These are phyloP conservation scores for Chondrilla cf. caribensis DNA, from an alignment of 37 sponge, comb jelly and placozoan species.

Conservation along the genomic window DNA sequence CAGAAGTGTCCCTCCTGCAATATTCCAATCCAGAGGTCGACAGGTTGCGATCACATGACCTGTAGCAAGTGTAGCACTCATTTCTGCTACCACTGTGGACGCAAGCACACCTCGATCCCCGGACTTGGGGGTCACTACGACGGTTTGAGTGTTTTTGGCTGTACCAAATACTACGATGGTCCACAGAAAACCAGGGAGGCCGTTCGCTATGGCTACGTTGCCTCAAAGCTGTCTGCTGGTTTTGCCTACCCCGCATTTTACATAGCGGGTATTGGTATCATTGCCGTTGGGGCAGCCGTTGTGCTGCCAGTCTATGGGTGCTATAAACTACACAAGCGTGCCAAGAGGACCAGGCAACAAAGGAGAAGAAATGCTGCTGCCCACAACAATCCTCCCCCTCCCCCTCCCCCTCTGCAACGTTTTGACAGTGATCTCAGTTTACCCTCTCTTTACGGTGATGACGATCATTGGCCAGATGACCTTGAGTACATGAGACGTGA, in stretches of 20 bases:
- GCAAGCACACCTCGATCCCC: not conserved
- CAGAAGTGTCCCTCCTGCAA: constrained; percentile 44
- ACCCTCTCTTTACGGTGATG: too few species aligned
- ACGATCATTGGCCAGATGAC: too few species aligned
- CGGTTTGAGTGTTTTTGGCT: constrained; percentile 19
- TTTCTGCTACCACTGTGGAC: constrained; percentile 49
- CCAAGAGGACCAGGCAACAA: not conserved
- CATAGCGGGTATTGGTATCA: constrained; percentile 6
- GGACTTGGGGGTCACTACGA: constrained; percentile 33
- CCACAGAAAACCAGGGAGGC: not conserved
- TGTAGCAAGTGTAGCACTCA: constrained; percentile 28
- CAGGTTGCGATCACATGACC: constrained; percentile 49
- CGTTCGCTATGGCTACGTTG: constrained; percentile 18
- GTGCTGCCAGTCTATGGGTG: constrained; percentile 51
- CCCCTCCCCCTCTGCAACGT: too few species aligned
- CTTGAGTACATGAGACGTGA: too few species aligned
- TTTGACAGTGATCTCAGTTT: too few species aligned
- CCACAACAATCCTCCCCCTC: too few species aligned
- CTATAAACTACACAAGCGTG: constrained; percentile 36
- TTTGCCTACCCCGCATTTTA: constrained; percentile 18
- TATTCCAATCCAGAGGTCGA: constrained; percentile 30
- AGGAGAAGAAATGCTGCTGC: not conserved
- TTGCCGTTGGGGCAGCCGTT: not conserved
- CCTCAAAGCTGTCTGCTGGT: not conserved
- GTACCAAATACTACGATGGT: constrained; percentile 20